A percentile compares a stretch with the other conserved stretches of the same genome.
Evolutionary conservation across 2,888 invertebrate species (phyloP).

Genomic region (Muscina levida): DNA sequence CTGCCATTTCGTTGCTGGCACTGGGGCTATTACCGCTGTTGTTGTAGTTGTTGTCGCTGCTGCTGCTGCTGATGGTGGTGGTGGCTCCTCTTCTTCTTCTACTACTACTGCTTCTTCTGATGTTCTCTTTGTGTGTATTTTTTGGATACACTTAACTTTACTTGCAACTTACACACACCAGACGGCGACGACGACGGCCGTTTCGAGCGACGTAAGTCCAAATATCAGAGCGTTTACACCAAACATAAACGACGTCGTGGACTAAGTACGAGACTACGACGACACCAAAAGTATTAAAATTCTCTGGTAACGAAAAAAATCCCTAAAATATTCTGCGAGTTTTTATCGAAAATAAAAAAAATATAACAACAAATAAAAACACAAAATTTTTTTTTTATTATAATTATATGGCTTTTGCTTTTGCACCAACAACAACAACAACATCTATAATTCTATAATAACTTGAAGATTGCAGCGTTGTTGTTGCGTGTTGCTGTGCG

Average conservation of each 20-base stretch:
- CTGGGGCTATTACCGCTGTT: constrained; percentile 39
- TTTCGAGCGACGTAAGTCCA: constrained; percentile 59
- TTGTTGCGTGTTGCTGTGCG: not conserved
- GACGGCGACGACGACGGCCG: constrained; percentile 50
- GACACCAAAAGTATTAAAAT: constrained; percentile 63
- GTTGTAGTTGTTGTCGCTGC: constrained; percentile 24
- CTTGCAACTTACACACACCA: constrained; percentile 63
- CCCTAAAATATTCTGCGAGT: constrained; percentile 28
- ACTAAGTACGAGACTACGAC: constrained; percentile 51
- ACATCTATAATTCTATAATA: too few species aligned
- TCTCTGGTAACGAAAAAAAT: constrained; percentile 58
- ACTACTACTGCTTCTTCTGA: constrained; percentile 39
- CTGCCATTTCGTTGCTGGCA: constrained; percentile 42
- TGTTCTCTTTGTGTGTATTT: constrained; percentile 44
- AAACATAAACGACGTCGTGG: constrained; percentile 37
- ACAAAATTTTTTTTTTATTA: not conserved
- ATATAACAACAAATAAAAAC: constrained; percentile 16
- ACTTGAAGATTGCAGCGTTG: too few species aligned
- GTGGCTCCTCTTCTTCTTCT: constrained; percentile 23
- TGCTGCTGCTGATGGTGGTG: constrained; percentile 8
- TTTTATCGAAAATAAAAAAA: constrained; percentile 16
- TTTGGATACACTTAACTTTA: constrained; percentile 65
- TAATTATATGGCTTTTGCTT: not conserved
- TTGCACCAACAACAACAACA: too few species aligned
- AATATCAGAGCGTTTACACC: constrained; percentile 58